Percentiles rank a stretch among this genome's conserved stretches.
phyloP scores from a whole-genome alignment of 2,888 invertebrate species.

The Merodon equestris region DNA sequence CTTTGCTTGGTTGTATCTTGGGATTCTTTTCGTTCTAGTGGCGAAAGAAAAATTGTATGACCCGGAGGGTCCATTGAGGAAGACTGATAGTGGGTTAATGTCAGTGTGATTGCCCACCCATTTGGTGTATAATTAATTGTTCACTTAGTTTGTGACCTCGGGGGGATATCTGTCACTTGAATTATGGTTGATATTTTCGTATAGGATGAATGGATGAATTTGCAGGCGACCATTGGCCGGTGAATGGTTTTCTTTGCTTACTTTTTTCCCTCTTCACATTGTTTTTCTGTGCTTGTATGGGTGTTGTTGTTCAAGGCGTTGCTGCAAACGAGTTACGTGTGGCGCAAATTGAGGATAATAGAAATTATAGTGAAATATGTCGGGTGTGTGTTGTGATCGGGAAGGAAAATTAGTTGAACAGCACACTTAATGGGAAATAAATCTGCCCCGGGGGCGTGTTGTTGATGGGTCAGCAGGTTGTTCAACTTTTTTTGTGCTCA shows the following conservation, averaged over 20 bases:
- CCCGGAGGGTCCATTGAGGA: conserved; percentile 66
- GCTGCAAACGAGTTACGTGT: conserved; percentile 26
- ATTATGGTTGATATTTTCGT: conserved; percentile 66
- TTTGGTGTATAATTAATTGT: conserved; percentile 69
- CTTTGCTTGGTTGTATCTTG: not conserved
- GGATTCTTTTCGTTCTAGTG: conserved; percentile 21
- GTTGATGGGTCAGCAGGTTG: too few relatives aligned
- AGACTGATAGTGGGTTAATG: conserved; percentile 69
- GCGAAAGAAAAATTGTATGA: conserved; percentile 65
- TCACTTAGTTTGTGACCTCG: conserved; percentile 67
- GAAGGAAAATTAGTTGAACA: not conserved
- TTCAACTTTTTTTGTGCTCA: too few relatives aligned
- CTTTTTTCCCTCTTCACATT: too few relatives aligned
- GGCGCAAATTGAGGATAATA: conserved; percentile 41
- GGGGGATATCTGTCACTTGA: conserved; percentile 65
- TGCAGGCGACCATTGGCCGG: conserved; percentile 2
- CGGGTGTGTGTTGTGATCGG: not conserved
- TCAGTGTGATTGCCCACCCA: conserved; percentile 68
- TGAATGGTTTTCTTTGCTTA: conserved; percentile 12
- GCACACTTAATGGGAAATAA: too few relatives aligned
- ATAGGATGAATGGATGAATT: conserved; percentile 43
- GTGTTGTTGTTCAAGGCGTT: conserved; percentile 33
- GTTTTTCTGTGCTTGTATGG: too few relatives aligned
- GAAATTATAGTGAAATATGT: conserved; percentile 28
- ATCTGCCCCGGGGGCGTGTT: too few relatives aligned